Conservation (phyloP, 1,140 invertebrate genomes). For the Lasaia peninsularis region DNA sequence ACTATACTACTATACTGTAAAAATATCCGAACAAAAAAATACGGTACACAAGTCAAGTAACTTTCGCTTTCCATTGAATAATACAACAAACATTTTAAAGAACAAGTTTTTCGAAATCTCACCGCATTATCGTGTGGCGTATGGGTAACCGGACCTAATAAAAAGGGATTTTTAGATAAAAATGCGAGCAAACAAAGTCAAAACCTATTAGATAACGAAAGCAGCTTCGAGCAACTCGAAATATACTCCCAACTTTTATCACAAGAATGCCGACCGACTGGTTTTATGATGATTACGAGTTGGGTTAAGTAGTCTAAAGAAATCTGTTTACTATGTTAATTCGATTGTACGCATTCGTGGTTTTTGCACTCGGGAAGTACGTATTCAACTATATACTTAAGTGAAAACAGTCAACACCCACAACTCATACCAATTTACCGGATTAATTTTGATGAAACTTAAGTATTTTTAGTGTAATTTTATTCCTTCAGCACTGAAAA, state of each 20-base stretch:
- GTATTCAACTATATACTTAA: too few relatives aligned
- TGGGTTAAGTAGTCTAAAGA: constrained; percentile 2
- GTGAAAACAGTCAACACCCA: too few relatives aligned
- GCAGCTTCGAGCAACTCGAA: neutral
- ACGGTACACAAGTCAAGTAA: too few relatives aligned
- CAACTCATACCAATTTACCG: too few relatives aligned
- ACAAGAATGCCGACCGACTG: neutral
- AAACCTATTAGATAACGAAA: neutral
- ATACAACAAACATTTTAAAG: too few relatives aligned
- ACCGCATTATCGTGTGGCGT: neutral
- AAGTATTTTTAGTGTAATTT: too few relatives aligned
- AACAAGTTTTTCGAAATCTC: too few relatives aligned
- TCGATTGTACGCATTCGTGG: neutral
- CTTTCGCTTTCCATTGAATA: too few relatives aligned
- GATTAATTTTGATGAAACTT: too few relatives aligned
- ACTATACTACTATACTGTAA: too few relatives aligned
- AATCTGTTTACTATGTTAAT: constrained; percentile 8
- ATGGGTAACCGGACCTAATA: neutral
- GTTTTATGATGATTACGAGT: neutral
- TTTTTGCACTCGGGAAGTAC: neutral
- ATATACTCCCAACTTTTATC: constrained; percentile 10
- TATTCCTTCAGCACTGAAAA: too few relatives aligned
- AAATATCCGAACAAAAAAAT: too few relatives aligned
- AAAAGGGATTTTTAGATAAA: neutral
- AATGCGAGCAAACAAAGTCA: neutral